Percentiles rank a stretch among this genome's conserved stretches.
Conservation (phyloP, 2,888 invertebrate genomes). For the Scaptomyza caliginosa region DNA sequence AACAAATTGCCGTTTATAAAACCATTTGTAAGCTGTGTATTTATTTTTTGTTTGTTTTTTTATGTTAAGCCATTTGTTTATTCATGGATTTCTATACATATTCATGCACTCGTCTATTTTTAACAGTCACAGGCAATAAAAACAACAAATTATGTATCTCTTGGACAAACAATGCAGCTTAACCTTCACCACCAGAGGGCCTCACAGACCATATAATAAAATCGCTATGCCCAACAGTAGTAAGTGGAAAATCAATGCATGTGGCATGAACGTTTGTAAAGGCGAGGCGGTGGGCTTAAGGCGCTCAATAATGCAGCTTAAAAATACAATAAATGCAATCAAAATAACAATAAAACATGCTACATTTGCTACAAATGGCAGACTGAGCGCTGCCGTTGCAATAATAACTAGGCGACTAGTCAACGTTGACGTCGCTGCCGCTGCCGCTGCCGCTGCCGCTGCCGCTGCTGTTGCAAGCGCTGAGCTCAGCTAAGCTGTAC, state of each 20-base stretch:
- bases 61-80: background rate
- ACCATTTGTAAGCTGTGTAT: background rate
- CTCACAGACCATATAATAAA: background rate
- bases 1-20: background rate
- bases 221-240: background rate
- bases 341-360: conserved; percentile 82
- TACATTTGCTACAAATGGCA: conserved; percentile 77
- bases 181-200: background rate
- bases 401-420: conserved; percentile 33
- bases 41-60: background rate
- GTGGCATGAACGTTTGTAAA: conserved; percentile 42
- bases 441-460: background rate
- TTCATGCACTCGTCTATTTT: background rate
- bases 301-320: conserved; percentile 75
- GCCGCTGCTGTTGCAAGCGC: conserved; percentile 25
- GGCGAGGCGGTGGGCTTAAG: conserved; percentile 56
- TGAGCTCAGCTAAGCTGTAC: conserved; percentile 36
- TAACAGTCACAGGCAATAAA: background rate
- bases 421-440: conserved; percentile 4
- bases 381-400: conserved; percentile 38
- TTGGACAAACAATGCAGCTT: background rate
- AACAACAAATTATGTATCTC: background rate
- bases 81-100: background rate
- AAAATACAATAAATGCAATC: conserved; percentile 81
- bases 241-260: conserved; percentile 11